A percentile compares a stretch with the other conserved stretches of the same genome.
Evolutionary conservation across 2,888 invertebrate genomes (phyloP).

Genomic region (Neria commutata): DNA sequence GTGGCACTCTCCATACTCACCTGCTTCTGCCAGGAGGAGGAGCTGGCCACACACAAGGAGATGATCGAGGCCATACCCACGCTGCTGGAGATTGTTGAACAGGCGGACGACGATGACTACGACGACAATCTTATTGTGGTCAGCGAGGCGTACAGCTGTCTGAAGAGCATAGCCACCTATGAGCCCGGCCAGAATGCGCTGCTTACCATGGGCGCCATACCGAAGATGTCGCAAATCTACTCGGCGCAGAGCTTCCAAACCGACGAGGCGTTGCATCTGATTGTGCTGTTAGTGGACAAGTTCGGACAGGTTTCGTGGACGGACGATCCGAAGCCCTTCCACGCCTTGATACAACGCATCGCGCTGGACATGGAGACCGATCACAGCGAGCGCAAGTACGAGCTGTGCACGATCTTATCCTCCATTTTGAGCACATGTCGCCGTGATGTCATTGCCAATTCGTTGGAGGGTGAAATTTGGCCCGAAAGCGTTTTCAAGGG

Average conservation of each 20-base stretch:
- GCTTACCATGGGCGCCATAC: slow-evolving; percentile 77
- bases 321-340: slow-evolving; percentile 77
- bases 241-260: slow-evolving; percentile 87
- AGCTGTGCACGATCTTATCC: slow-evolving; percentile 80
- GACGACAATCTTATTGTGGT: slow-evolving; percentile 87
- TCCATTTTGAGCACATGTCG: slow-evolving; percentile 77
- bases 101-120: slow-evolving; percentile 82
- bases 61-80: slow-evolving; percentile 84
- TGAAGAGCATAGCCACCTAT: slow-evolving; percentile 80
- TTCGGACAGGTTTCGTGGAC: slow-evolving; percentile 81
- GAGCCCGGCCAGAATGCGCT: slow-evolving; percentile 81
- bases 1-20: slow-evolving; percentile 87
- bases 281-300: slow-evolving; percentile 75
- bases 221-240: slow-evolving; percentile 85
- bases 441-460: slow-evolving; percentile 69
- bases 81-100: slow-evolving; percentile 81
- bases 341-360: slow-evolving; percentile 81
- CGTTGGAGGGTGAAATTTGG: slow-evolving; percentile 78
- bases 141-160: slow-evolving; percentile 83
- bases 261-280: slow-evolving; percentile 83
- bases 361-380: slow-evolving; percentile 88
- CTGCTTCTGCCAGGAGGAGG: slow-evolving; percentile 82
- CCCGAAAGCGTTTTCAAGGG: slow-evolving; percentile 81
- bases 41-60: slow-evolving; percentile 80
- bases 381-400: slow-evolving; percentile 87